These are phyloP conservation scores for Pseudopleuronectes americanus DNA, from an alignment of 2,797 vertebrate species.

Conservation along the genomic window DNA sequence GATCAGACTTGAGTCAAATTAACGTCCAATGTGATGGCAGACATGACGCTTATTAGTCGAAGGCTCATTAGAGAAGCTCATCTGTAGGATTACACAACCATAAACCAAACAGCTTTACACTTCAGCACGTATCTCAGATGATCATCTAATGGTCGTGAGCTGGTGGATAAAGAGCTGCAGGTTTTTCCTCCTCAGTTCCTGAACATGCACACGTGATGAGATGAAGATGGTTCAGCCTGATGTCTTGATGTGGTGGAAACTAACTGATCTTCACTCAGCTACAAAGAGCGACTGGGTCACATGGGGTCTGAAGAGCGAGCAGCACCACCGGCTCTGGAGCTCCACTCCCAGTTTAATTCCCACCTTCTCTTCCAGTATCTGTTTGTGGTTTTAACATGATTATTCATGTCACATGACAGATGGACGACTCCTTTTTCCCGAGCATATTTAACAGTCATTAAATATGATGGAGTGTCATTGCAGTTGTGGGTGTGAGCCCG, in stretches of 20 bases:
- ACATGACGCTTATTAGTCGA: too few species aligned
- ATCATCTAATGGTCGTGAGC: not conserved
- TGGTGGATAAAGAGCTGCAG: too few species aligned
- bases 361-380: constrained; percentile 33
- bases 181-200: not conserved
- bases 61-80: not conserved
- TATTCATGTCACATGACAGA: constrained; percentile 26
- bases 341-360: constrained; percentile 27
- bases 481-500: constrained; percentile 3
- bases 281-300: not conserved
- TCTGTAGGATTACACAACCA: not conserved
- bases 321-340: not conserved
- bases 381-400: constrained; percentile 19
- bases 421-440: constrained; percentile 5
- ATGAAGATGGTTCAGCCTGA: not conserved
- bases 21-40: too few species aligned
- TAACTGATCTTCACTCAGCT: not conserved
- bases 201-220: not conserved
- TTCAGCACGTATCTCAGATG: not conserved
- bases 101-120: not conserved
- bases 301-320: not conserved
- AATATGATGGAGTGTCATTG: constrained; percentile 20
- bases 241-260: not conserved
- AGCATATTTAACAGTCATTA: constrained; percentile 17
- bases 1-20: too few species aligned